Conservation (phyloP, 2,113 vertebrate species). For the Terrapene triunguis region DNA sequence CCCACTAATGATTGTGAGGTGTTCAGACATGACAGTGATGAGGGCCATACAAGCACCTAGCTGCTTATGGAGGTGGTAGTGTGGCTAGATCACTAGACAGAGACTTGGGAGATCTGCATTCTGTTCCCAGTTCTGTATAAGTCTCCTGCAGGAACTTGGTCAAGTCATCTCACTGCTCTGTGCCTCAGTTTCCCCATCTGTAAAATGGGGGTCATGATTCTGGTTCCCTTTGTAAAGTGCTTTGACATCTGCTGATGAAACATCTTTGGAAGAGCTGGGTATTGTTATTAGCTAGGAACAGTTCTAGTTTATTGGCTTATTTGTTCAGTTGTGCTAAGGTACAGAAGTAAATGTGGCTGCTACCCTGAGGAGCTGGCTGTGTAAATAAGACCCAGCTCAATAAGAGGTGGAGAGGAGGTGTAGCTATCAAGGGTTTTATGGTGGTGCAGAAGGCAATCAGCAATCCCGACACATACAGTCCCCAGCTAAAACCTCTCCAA, state of each 20-base stretch:
- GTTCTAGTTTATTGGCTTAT: neutral
- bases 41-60: neutral
- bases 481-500: too few species aligned
- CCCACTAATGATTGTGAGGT: neutral
- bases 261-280: neutral
- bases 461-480: too few species aligned
- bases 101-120: neutral
- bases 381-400: neutral
- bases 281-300: neutral
- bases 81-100: neutral
- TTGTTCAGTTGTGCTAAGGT: neutral
- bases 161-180: neutral
- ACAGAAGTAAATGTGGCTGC: neutral
- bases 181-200: neutral
- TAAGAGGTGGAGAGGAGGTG: too few species aligned
- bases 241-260: neutral
- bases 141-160: neutral
- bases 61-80: neutral
- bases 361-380: neutral
- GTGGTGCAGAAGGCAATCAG: neutral
- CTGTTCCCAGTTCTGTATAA: neutral
- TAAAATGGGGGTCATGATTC: neutral
- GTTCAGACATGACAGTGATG: neutral
- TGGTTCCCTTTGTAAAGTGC: neutral
- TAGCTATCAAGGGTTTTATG: neutral